Evolutionary conservation across 2,797 vertebrate genomes (phyloP), one percentile per base, ranked within the genome.

Genomic region (Australoheros facetus): DNA sequence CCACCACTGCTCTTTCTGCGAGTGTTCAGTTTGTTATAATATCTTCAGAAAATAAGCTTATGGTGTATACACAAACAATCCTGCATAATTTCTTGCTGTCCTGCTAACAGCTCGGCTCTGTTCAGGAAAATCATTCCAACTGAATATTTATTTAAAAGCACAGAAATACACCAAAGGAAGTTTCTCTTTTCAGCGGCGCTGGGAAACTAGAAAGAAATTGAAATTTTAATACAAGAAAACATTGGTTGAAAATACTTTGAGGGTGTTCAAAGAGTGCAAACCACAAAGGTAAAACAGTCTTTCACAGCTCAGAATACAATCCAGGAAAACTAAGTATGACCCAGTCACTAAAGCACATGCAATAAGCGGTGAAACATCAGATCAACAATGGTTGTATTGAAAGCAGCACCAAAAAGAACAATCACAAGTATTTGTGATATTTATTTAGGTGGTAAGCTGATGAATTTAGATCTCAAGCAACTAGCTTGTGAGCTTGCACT

Each of bases 81-180:
- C 70, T 75, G 45, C 54, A 74, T 77, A 80, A 81, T 69, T 72
- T 53, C 13, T 86, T 11, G 19, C 23, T 30, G 60, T 75, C 69
- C 59, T 71, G 39, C 26, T 74, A 81, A 79, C 48, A 56, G 72
- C 53, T 54, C 5, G 1, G 13, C 60, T 88, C 37, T 71, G 26
- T 82, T 56, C 34, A 54, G 60, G 78, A 58, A 75, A 79, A 77
- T 71, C 26, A 62, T 74, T 55, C 53, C 64, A 48, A 58, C 55
- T 83, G 60, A 81, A 86, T 83, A 77, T 82, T 79, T 77, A 82
- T 86, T 71, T 2, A 79, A 57, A 84, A 80, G 56, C 77, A 73
- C 19, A 78, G 69, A 70, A 77, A 58, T 45, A 21, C 5, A 70
- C 79, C 73, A 70, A 69, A 75, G 30, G 53, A 83, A 66, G 57